Evolutionary conservation across 64 coral and sea anemone species (phyloP), one percentile per base, ranked within the genome.

Genomic region (Porites lutea): DNA sequence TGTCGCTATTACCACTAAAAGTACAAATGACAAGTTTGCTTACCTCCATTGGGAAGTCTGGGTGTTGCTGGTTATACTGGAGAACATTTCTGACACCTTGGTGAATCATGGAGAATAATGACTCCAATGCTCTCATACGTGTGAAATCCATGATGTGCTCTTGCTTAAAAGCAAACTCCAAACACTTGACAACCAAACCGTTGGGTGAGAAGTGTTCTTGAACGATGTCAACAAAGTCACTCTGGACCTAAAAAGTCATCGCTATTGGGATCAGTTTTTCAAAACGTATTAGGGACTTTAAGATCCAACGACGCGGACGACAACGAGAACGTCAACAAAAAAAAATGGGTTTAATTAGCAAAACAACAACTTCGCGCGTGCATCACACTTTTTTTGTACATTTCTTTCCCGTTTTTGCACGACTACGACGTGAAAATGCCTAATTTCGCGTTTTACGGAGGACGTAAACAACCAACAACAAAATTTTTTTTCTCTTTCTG

Each of bases 91-190:
- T 93, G 81, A 98, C 70, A 20, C 96, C 96, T 71, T 98, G 96
- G 78, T 98, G 96, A 76, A 98, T 37, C 96, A 98, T 98, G 47
- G 96, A 98, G 89, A 98, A 98, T 13, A 98, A 54, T 5, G 96
- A 98, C 72, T 98, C 96, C 64, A 98, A 55, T 18, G 96, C 96
- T 53, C 96, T 84, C 96, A 98, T 98, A 83, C 96, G 92, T 19
- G 96, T 98, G 55, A 98, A 98, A 64, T 98, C 96, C 96, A 98
- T 98, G 61, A 98, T 93, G 52, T 98, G 96, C 16, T 98, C 96
- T 43, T 92, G 96, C 4, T 73, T 83, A 70, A 98, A 95, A 9
- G 96, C 96, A 79, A 67, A 98, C 92, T 98, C 96, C 10, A 98
- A 86, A 60, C 96, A 95, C 63, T 98, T 98, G 21, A 98, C 82